Percentiles rank a stretch among this genome's conserved stretches.
phyloP scores from a whole-genome alignment of 2,797 vertebrate species.

The Danionella dracula region DNA sequence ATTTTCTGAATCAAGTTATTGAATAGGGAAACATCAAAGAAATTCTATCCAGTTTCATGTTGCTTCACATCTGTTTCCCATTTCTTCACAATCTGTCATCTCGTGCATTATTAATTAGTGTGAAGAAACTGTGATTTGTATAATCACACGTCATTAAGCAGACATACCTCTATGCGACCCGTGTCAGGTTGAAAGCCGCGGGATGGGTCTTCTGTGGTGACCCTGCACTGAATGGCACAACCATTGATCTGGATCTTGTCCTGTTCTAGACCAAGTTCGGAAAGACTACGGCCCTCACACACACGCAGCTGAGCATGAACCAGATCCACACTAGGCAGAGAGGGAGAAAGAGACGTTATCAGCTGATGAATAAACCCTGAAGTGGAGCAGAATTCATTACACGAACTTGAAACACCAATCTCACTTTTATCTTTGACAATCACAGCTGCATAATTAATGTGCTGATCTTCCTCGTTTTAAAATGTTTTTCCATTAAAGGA shows the following conservation, averaged over 20 bases:
- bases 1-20: not conserved
- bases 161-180: conserved; percentile 84
- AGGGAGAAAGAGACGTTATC: not conserved
- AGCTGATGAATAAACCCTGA: conserved; percentile 20
- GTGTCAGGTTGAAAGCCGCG: conserved; percentile 94
- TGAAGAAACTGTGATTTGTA: not conserved
- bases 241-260: conserved; percentile 86
- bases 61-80: not conserved
- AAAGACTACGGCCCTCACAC: conserved; percentile 81
- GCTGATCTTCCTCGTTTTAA: conserved; percentile 15
- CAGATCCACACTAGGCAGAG: conserved; percentile 80
- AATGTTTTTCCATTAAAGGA: conserved; percentile 13
- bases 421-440: conserved; percentile 27
- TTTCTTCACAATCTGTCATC: not conserved
- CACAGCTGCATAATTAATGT: conserved; percentile 10
- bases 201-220: conserved; percentile 89
- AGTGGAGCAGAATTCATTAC: conserved; percentile 15
- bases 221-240: conserved; percentile 89
- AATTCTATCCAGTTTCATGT: not conserved
- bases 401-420: conserved; percentile 20
- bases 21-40: not conserved
- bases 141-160: not conserved
- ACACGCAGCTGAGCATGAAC: conserved; percentile 89
- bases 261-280: conserved; percentile 80
- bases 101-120: not conserved